Percentiles rank a stretch among this genome's conserved stretches.
phyloP scores from a whole-genome alignment of 2,797 vertebrate species.

The Holocentrus rufus region DNA sequence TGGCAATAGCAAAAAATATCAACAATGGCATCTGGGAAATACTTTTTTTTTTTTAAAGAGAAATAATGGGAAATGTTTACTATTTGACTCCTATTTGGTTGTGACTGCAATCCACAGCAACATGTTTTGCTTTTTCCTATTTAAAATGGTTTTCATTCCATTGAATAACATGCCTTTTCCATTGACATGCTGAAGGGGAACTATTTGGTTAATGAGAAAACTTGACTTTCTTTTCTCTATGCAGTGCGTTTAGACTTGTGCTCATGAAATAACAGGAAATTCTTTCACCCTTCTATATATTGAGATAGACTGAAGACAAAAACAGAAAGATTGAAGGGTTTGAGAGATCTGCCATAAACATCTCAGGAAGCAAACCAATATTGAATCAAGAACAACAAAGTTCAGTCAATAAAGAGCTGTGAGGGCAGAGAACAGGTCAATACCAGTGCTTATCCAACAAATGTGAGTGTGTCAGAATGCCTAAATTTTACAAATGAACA shows the following conservation, averaged over 20 bases:
- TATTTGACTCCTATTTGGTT: too few species aligned
- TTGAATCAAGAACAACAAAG: conserved; percentile 28
- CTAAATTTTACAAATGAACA: conserved; percentile 1
- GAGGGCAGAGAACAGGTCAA: conserved; percentile 17
- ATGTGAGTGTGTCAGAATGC: background rate
- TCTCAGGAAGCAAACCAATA: conserved; percentile 17
- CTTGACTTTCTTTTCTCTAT: conserved; percentile 4
- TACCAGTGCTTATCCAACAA: conserved; percentile 18
- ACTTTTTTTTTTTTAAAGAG: too few species aligned
- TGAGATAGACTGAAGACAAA: background rate
- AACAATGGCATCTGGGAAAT: too few species aligned
- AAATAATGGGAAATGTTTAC: too few species aligned
- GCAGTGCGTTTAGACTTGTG: background rate
- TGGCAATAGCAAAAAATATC: too few species aligned
- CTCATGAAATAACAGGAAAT: background rate
- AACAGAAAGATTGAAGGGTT: background rate
- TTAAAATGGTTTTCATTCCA: too few species aligned
- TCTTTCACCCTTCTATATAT: conserved; percentile 4
- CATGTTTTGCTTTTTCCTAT: too few species aligned
- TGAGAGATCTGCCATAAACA: conserved; percentile 5
- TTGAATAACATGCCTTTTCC: too few species aligned
- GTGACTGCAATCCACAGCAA: too few species aligned
- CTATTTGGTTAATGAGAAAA: conserved; percentile 7
- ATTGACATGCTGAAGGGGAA: too few species aligned
- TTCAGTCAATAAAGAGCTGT: conserved; percentile 30